These are phyloP conservation scores for Eumaeus atala DNA, from an alignment of 1,140 invertebrate species.

Conservation along the genomic window DNA sequence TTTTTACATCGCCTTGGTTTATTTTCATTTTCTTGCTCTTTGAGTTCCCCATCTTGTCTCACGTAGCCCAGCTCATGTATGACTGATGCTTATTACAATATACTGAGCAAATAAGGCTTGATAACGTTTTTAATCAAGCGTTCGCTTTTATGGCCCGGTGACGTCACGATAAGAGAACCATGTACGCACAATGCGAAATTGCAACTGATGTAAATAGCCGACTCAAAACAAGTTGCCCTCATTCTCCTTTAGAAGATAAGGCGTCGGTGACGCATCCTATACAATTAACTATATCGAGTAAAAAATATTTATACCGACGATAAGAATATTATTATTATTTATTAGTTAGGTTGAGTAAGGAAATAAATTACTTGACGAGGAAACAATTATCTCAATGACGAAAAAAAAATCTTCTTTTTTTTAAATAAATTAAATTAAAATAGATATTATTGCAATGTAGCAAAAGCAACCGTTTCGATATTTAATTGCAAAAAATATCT, in stretches of 20 bases:
- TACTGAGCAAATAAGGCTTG: slow-evolving; percentile 32
- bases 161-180: slow-evolving; percentile 40
- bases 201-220: slow-evolving; percentile 44
- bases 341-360: too few species aligned
- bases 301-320: too few species aligned
- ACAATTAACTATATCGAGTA: slow-evolving; percentile 16
- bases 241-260: slow-evolving; percentile 43
- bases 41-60: slow-evolving; percentile 53
- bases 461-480: too few species aligned
- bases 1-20: slow-evolving; percentile 33
- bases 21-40: slow-evolving; percentile 64
- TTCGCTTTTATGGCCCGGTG: slow-evolving; percentile 28
- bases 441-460: too few species aligned
- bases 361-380: too few species aligned
- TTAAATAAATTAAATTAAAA: too few species aligned
- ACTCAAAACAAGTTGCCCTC: slow-evolving; percentile 43
- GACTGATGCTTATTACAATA: slow-evolving; percentile 27
- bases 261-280: slow-evolving; percentile 56
- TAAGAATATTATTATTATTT: too few species aligned
- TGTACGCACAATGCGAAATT: slow-evolving; percentile 45
- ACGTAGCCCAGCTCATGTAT: slow-evolving; percentile 32
- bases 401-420: too few species aligned
- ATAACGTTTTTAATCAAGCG: slow-evolving; percentile 44
- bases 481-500: too few species aligned
- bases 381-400: too few species aligned